Evolutionary conservation across 2,888 invertebrate genomes (phyloP).

Genomic region (Callyntrura sp.): DNA sequence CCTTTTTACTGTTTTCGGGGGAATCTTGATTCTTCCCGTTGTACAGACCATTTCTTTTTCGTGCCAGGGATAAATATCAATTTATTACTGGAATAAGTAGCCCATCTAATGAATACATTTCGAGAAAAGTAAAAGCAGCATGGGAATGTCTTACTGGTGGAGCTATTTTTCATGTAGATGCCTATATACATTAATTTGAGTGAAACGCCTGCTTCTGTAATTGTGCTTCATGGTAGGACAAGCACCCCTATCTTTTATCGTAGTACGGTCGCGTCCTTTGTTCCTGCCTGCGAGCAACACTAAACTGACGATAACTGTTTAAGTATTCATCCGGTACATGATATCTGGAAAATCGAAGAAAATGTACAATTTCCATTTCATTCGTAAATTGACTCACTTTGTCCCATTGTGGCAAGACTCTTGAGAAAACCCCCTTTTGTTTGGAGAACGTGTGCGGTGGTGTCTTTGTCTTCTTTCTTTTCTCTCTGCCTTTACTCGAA

Average conservation of each 20-base stretch:
- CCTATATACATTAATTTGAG: too few species aligned
- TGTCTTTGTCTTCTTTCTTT: conserved; percentile 34
- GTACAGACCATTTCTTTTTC: neutral
- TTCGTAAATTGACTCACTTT: conserved; percentile 55
- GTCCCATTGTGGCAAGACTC: conserved; percentile 39
- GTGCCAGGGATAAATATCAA: conserved; percentile 31
- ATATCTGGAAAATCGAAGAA: conserved; percentile 48
- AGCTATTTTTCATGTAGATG: too few species aligned
- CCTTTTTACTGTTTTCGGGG: neutral
- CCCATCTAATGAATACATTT: conserved; percentile 16
- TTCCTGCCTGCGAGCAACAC: conserved; percentile 30
- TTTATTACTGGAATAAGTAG: neutral
- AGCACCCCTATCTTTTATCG: neutral
- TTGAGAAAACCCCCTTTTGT: neutral
- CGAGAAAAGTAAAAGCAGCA: neutral
- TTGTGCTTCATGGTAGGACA: neutral
- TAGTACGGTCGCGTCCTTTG: conserved; percentile 24
- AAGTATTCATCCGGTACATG: conserved; percentile 40
- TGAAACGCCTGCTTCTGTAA: too few species aligned
- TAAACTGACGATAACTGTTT: neutral
- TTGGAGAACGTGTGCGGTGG: neutral
- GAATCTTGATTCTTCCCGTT: conserved; percentile 9
- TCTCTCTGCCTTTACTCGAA: conserved; percentile 24
- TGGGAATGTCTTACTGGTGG: too few species aligned
- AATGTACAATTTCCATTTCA: conserved; percentile 51